A percentile compares a stretch with the other conserved stretches of the same genome.
Conservation (phyloP, 1,140 invertebrate species). For the Drosophila ambigua region DNA sequence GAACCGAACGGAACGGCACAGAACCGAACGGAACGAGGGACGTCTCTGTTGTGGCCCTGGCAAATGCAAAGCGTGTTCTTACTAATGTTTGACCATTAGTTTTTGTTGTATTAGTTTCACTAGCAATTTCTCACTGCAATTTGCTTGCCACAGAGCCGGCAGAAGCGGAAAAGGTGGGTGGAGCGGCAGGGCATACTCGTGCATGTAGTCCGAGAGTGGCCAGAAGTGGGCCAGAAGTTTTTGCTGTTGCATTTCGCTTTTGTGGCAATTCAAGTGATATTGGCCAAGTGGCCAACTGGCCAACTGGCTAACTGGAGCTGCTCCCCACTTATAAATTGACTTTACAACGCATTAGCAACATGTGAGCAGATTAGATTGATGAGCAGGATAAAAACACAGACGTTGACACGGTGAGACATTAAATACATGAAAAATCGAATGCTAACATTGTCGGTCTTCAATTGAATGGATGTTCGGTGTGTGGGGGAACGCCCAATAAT, state of each 20-base stretch:
- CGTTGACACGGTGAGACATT: not conserved
- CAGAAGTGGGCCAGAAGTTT: not conserved
- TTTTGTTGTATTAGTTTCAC: slow-evolving; percentile 58
- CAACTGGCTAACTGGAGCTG: slow-evolving; percentile 17
- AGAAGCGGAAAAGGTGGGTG: too few relatives aligned
- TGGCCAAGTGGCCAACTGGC: slow-evolving; percentile 21
- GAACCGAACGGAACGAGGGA: slow-evolving; percentile 8
- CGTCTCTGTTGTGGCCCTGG: slow-evolving; percentile 33
- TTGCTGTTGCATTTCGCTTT: not conserved
- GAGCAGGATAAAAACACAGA: not conserved
- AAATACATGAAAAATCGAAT: slow-evolving; percentile 6
- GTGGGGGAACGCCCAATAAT: too few relatives aligned
- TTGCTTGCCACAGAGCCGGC: slow-evolving; percentile 3
- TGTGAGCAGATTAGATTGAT: not conserved
- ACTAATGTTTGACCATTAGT: slow-evolving; percentile 69
- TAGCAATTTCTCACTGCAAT: slow-evolving; percentile 32
- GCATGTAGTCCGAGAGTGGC: too few relatives aligned
- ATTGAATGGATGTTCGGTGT: too few relatives aligned
- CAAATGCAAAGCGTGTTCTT: slow-evolving; percentile 52
- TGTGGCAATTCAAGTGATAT: slow-evolving; percentile 45
- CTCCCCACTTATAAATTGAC: slow-evolving; percentile 35
- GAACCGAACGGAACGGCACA: too few relatives aligned
- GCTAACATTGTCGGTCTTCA: not conserved
- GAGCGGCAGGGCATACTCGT: too few relatives aligned
- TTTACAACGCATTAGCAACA: slow-evolving; percentile 2